Conservation (phyloP, 2,113 vertebrate species). For the Macaca nemestrina region DNA sequence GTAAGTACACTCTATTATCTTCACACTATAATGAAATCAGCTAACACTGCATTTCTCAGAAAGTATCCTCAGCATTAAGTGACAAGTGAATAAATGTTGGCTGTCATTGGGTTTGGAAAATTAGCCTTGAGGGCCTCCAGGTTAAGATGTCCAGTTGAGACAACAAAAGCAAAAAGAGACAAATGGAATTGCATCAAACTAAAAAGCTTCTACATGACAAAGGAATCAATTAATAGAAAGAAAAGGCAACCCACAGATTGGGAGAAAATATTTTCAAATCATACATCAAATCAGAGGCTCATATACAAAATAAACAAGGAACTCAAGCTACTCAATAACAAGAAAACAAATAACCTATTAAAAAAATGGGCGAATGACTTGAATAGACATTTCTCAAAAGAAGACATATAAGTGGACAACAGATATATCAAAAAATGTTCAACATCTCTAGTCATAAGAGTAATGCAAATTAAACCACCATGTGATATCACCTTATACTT, state of each 20-base stretch:
- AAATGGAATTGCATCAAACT: not conserved
- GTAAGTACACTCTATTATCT: not conserved
- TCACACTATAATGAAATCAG: not conserved
- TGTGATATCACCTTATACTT: not conserved
- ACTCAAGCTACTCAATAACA: not conserved
- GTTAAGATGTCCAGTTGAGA: not conserved
- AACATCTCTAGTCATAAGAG: not conserved
- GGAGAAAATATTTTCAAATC: not conserved
- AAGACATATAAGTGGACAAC: not conserved
- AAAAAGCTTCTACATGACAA: not conserved
- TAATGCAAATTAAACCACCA: not conserved
- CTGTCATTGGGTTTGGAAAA: not conserved
- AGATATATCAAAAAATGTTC: not conserved
- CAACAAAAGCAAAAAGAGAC: not conserved
- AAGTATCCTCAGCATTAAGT: not conserved
- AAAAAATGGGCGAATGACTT: not conserved
- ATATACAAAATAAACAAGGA: not conserved
- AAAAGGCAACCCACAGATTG: not conserved
- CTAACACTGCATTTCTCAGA: not conserved
- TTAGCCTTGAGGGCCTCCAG: not conserved
- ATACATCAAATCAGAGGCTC: not conserved
- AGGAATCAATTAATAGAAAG: not conserved
- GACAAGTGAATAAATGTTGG: not conserved
- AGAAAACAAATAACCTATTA: not conserved
- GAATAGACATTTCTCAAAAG: not conserved